Base-by-base conservation (phyloP, 2,113 vertebrate species). In the Otus sunia region DNA sequence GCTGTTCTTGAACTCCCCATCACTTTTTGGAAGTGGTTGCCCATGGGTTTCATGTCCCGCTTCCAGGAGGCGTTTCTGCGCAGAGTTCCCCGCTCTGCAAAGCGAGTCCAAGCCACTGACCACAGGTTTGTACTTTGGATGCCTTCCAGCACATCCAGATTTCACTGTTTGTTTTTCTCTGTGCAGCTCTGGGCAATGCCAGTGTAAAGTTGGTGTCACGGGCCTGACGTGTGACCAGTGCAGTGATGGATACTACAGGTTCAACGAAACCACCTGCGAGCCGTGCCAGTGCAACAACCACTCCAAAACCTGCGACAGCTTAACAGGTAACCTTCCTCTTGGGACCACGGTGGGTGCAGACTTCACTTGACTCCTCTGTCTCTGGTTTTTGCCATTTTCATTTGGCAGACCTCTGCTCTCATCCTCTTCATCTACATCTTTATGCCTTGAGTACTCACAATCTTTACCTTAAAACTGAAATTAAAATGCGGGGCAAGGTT, bases 141-240 rank as follows among this genome's bases (percentile, higher is more conserved):
- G 39, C 32, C 30, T 73, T 53, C 18, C 59, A 50, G 74, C 55
- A 66, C 53, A 64, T 56, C 39, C 76, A 14, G 14, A 23, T 77
- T 81, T 95, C 72, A 89, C 68, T 69, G 26, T 88, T 84, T 86
- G 68, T 52, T 92, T 58, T 91, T 59, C 64, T 68, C 90, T 36
- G 58, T 95, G 66, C 96, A 98, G 98, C 85, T 98, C 96, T 87
- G 98, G 98, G 92, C 92, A 82, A 73, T 98, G 98, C 90, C 97
- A 95, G 69, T 98, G 98, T 91, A 98, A 97, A 90, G 90, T 30
- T 16, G 98, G 98, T 36, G 94, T 97, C 60, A 96, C 71, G 0
- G 98, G 23, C 64, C 90, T 82, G 43, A 97, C 96, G 56, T 98
- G 98, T 80, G 95, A 97, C 47, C 90, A 3, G 34, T 98, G 98